phyloP scores from a whole-genome alignment of 2,797 vertebrate species.

The Taeniopygia guttata region DNA sequence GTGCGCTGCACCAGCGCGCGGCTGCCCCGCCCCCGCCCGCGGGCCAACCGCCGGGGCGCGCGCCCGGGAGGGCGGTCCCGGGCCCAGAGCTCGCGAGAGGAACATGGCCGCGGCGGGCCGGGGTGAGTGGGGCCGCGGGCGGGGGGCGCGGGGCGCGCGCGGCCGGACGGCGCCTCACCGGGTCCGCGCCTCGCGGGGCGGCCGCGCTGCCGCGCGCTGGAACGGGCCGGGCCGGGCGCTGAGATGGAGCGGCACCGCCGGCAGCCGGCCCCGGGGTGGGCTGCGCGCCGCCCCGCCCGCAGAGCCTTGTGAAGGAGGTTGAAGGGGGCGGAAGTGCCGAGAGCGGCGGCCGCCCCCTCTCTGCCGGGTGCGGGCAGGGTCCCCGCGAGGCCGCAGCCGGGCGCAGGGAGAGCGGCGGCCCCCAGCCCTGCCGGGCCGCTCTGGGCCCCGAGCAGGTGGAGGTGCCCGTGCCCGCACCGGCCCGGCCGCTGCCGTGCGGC shows the following conservation, averaged over 20 bases:
- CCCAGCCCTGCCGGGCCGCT: background rate
- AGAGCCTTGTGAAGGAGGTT: background rate
- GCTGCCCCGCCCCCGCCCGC: background rate
- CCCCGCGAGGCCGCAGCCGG: background rate
- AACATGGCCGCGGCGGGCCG: background rate
- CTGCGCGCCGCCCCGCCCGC: background rate
- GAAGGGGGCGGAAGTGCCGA: background rate
- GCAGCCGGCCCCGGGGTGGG: background rate
- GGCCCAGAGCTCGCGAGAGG: conserved; percentile 51
- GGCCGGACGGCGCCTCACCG: background rate
- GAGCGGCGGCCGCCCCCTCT: background rate
- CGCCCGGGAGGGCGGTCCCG: background rate
- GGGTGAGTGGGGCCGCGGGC: background rate
- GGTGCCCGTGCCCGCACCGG: background rate
- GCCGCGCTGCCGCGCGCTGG: background rate
- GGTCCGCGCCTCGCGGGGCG: background rate
- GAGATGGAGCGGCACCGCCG: background rate
- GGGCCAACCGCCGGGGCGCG: background rate
- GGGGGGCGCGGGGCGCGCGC: background rate
- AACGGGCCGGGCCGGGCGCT: background rate
- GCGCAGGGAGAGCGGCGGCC: background rate
- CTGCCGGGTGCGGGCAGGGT: background rate
- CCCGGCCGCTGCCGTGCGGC: background rate
- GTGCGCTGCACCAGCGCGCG: background rate
- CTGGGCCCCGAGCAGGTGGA: background rate